Base-by-base conservation (phyloP, 1,140 invertebrate genomes). In the Agrilus planipennis region DNA sequence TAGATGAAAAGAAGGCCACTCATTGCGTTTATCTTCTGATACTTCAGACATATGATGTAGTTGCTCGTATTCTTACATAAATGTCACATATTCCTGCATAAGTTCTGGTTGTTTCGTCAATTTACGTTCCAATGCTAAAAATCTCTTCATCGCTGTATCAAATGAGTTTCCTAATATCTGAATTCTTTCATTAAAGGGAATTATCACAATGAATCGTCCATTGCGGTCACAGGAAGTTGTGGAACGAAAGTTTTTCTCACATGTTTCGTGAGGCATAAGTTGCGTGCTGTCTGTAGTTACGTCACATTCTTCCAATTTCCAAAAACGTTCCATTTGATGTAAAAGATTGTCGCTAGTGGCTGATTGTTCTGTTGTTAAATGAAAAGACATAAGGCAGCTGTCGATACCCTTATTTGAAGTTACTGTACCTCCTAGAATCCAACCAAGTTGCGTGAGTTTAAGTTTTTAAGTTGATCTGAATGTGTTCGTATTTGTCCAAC, bases 31-130 rank as follows among this genome's bases (percentile, higher is more conserved):
- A 7, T 16, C 18, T 10, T 10, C 16, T 5, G 6, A 34, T 4
- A 30, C 11, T 12, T 6, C 4, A 4, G 32, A 9, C 47, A 52
- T 53, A 30, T 55, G 49, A 12, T 47, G 39, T 14, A 47, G 25
- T 2, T 49, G 30, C 11, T 52, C 16, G 34, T 55, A 60, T 35
- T 53, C 49, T 41, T 43, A 21, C 15, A 55, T 39, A 17, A 51
- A 39, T 7, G 10, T 34, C 6, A 11, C 14, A 34, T 53, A 51
- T 25, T 44, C 25, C 12, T 2, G 3, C 17, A 30, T 19, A 1
- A 54, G 22, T 3, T 39, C 32, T 4, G 46, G 29, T n/a, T 51
- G 25, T 39, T 34, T 29, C 4, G 37, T 3, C 2, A 55, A 42
- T 34, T 32, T 32, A 9, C 38, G 19, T 37, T 53, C 51, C 4